Evolutionary conservation across 1,140 invertebrate species (phyloP), one percentile per base, ranked within the genome.

Genomic region (Camponotus vicinus): DNA sequence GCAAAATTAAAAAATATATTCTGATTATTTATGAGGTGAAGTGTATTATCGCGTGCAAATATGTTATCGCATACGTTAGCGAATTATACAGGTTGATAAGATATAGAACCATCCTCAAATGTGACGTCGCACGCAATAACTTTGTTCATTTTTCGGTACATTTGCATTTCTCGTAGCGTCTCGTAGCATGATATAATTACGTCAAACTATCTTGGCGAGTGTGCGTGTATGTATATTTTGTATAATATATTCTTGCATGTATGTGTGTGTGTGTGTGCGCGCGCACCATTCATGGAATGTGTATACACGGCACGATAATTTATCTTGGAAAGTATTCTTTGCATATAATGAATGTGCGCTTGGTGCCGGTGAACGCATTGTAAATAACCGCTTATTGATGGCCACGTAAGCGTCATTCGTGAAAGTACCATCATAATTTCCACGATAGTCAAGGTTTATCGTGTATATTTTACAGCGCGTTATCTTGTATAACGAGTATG

Each of bases 371-470:
- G 49, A 82, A 71, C 69, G 55, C 18, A 63, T 18, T 61, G 32
- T 63, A 61, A 75, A 73, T 55, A 82, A 71, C 15, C 7, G 3
- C 32, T 83, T 83, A 83, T 75, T 63, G 55, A 49, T 61, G 69
- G 8, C 40, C 15, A 13, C n/a, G n/a, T 32, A 59, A 80, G 18
- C 52, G 37, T 59, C 37, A 42, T 8, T 59, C 57, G 37, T n/a
- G 55, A 63, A 27, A 75, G 27, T 37, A n/a, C 5, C 66, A 57
- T 70, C 34, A 45, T 45, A 49, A 49, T 61, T 82, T 75, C 18
- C 55, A 79, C 70, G 13, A n/a, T 45, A 34, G 27, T 49, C 40
- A 61, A 73, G 55, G 18, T 59, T 59, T 21, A 34, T 11, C 40
- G 37, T 11, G 15, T 40, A 7, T 18, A 70, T 49, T 21, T 45